Evolutionary conservation across 2,888 invertebrate genomes (phyloP), one percentile per base, ranked within the genome.

Genomic region (Fabriciana adippe): DNA sequence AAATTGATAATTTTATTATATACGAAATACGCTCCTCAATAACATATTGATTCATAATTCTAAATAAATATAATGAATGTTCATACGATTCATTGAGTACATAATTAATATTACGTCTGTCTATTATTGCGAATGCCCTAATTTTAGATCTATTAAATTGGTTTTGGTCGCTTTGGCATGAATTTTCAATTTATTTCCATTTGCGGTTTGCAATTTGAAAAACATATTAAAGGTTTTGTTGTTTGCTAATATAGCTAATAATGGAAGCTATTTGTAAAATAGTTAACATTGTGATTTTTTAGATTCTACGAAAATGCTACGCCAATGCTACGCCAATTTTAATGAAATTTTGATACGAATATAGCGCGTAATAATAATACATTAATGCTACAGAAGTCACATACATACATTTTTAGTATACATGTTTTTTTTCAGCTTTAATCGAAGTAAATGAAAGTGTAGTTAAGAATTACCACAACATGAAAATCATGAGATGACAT

Each of bases 51-150:
- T 18, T 13, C 14, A 21, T 15, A n/a, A 11, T 11, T 59, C 11
- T 59, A 26, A 59, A n/a, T 26, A 26, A 47, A 59, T 47, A 59
- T 59, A 61, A 51, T 61, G 31, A 51, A 47, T 61, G 51, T 18
- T 26, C 16, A 51, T 14, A 51, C 50, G 13, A 51, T 62, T 50
- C 61, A 70, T 41, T 64, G 64, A 62, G 57, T 70, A 57, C 56
- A 62, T 70, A 62, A 70, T 70, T 70, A 67, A 70, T 62, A 65
- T 67, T 62, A 62, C 64, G 31, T 54, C 67, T 61, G 57, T 70
- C 70, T 67, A 70, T 70, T 67, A 70, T 62, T 18, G 61, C 54
- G 55, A 56, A 51, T 54, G 70, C 67, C 54, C 64, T 65, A 64
- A 57, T 67, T 70, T 70, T 65, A 55, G 50, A 55, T 54, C 57